Evolutionary conservation across 2,888 invertebrate species (phyloP), one percentile per base, ranked within the genome.

Genomic region (Apoda limacodes): DNA sequence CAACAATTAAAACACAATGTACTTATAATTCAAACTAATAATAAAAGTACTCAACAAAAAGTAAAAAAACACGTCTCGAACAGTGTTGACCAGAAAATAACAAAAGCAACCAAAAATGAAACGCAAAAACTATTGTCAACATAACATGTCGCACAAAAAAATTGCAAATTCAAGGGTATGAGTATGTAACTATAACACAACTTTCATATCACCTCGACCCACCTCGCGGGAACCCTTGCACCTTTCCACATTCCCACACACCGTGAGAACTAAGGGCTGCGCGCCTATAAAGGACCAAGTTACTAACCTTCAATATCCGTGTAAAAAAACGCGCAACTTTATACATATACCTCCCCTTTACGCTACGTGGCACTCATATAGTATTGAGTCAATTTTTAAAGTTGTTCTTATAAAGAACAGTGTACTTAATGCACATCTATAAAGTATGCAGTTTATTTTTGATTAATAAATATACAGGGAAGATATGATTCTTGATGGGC

Each of bases 221-320:
- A n/a, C 38, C 42, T 40, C 43, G 32, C 45, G 29, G 44, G 47
- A 59, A 61, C 72, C 72, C 66, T 74, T 70, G 63, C 72, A 71
- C 75, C 74, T 72, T 68, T 56, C 41, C 46, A 57, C 61, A 75
- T 80, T 78, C 80, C 74, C 78, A 78, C 75, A 78, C 68, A 66
- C 51, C 76, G 76, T 75, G 78, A 62, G 78, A 75, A 76, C 52
- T 37, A 17, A 27, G 46, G 52, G 17, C 17, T 17, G 58, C 64
- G 60, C 44, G 52, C 37, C 46, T 54, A 70, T 65, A 55, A 76
- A 78, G 66, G 55, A 65, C 62, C 46, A 45, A 48, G 54, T 60
- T 60, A 40, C 45, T 43, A 41, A 45, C 45, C 50, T 48, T 46
- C 48, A 51, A 29, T 36, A 46, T 23, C 32, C 38, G 5, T 31